These are phyloP conservation scores for Chromis chromis DNA, from an alignment of 2,797 vertebrate genomes.

Conservation along the genomic window DNA sequence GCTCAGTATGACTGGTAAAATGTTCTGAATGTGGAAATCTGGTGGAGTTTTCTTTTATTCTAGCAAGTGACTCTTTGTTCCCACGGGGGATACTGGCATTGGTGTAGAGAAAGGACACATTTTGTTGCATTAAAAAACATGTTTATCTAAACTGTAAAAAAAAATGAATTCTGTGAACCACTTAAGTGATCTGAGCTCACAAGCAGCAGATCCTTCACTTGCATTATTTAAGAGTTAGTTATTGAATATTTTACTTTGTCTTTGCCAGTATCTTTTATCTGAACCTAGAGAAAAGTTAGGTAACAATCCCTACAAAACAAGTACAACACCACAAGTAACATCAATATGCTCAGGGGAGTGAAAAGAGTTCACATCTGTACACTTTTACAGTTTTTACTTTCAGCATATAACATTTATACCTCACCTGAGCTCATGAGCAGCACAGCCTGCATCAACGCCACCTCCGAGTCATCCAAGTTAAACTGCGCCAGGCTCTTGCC, in stretches of 20 bases:
- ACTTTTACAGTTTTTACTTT: not conserved
- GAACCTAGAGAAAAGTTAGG: not conserved
- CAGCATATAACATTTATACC: not conserved
- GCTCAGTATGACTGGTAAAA: too few relatives aligned
- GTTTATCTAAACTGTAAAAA: not conserved
- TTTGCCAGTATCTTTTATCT: conserved; percentile 11
- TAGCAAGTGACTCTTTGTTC: not conserved
- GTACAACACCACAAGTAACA: not conserved
- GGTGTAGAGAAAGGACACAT: not conserved
- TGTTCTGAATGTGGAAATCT: too few relatives aligned
- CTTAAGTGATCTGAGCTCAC: conserved; percentile 7
- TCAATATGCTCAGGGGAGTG: not conserved
- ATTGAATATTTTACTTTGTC: conserved; percentile 39
- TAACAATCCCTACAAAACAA: not conserved
- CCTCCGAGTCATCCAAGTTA: conserved; percentile 94
- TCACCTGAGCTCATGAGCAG: conserved; percentile 95
- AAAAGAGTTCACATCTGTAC: not conserved
- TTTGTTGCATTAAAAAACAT: not conserved
- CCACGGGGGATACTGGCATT: not conserved
- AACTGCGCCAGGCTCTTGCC: conserved; percentile 95
- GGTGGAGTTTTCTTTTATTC: too few relatives aligned
- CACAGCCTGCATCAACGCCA: conserved; percentile 94
- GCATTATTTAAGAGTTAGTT: conserved; percentile 30
- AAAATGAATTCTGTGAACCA: not conserved
- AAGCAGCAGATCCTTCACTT: conserved; percentile 5